Base-by-base conservation (phyloP, 2,797 vertebrate genomes). In the Selene dorsalis region DNA sequence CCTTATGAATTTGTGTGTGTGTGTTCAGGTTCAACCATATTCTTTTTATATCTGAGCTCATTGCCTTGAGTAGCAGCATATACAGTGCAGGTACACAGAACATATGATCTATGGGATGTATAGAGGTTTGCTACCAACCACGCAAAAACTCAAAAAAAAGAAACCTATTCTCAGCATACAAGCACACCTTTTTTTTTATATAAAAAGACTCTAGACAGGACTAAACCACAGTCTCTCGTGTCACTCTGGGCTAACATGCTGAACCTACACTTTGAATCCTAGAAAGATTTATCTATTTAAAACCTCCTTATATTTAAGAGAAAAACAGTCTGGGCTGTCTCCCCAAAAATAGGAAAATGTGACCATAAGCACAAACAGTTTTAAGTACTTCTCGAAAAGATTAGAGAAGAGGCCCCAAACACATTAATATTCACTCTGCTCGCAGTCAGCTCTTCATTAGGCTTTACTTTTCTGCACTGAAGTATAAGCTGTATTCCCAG, bases 201-300 rank as follows among this genome's bases (percentile, higher is more conserved):
- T 45, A 66, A 64, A 65, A 68, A 47, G 18, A 4, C 81, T 90
- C 83, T 58, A 80, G 82, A 87, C 86, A 0, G 47, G 56, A 69
- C 61, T 30, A 13, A 59, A 82, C 83, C 85, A 66, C 82, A 20
- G 71, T 73, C 79, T 75, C 73, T 43, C 0, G 7, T 59, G 67
- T 63, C 61, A 35, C 11, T 70, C 35, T 56, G 43, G 70, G 39
- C 73, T 48, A 52, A 32, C 24, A 47, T 50, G 13, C 18, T 77
- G 47, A 77, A 77, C 59, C 69, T 26, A 10, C 5, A 13, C 59
- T 63, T 63, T 73, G 30, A 30, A 18, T 58, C 56, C 9, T 1
- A 60, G 16, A 38, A 35, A 13, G 28, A 71, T 67, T 63, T 73
- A 75, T 57, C 30, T 59, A 39, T 75, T 68, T 79, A 50, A 71